Percentiles rank a stretch among this genome's conserved stretches.
These are phyloP conservation scores for Lasioglossum malachurum DNA, from an alignment of 2,888 invertebrate genomes.

Conservation along the genomic window DNA sequence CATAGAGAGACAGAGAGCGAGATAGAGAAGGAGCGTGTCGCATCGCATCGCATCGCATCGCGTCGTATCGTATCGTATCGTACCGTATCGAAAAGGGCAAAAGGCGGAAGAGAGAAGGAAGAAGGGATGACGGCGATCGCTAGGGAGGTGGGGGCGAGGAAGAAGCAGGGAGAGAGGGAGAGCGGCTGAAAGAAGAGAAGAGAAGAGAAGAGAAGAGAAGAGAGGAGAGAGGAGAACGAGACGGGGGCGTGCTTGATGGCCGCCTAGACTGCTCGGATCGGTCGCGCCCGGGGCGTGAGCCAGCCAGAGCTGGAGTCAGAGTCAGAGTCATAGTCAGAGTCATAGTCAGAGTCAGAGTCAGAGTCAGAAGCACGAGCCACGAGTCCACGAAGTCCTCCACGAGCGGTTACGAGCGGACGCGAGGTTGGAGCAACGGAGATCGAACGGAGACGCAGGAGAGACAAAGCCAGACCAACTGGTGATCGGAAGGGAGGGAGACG, in stretches of 20 bases:
- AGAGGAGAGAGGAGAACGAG: constrained; percentile 55
- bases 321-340: constrained; percentile 23
- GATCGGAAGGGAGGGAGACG: constrained; percentile 30
- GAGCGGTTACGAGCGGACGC: constrained; percentile 14
- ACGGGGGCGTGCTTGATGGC: constrained; percentile 79
- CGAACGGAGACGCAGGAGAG: not conserved
- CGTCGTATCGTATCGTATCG: not conserved
- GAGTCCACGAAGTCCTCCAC: constrained; percentile 4
- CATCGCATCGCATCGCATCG: not conserved
- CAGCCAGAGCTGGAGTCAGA: constrained; percentile 50
- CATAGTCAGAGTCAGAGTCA: not conserved
- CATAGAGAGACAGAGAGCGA: not conserved
- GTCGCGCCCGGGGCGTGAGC: constrained; percentile 83
- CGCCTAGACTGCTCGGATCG: constrained; percentile 79
- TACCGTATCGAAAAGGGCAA: constrained; percentile 15
- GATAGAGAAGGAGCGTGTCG: not conserved
- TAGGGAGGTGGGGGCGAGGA: not conserved
- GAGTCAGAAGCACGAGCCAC: constrained; percentile 57
- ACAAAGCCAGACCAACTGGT: not conserved
- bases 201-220: constrained; percentile 16
- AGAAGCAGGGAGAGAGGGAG: not conserved
- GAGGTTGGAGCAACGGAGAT: constrained; percentile 35
- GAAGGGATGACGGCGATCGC: not conserved
- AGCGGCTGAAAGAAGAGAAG: not conserved
- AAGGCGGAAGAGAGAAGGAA: constrained; percentile 33